A percentile compares a stretch with the other conserved stretches of the same genome.
These are phyloP conservation scores for Alexandromys fortis DNA, from an alignment of 2,113 vertebrate genomes.

Conservation along the genomic window DNA sequence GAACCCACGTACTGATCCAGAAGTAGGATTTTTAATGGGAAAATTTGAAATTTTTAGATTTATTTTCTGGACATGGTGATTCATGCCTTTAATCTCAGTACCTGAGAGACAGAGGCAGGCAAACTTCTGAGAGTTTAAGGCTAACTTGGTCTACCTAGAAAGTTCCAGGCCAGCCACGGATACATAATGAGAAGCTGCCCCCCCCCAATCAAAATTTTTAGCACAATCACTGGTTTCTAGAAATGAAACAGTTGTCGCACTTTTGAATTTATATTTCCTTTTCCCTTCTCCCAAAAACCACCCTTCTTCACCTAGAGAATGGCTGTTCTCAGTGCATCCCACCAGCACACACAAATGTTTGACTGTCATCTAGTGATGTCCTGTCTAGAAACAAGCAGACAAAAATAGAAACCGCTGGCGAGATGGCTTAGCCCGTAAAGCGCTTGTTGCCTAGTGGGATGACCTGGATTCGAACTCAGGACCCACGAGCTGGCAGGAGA, in stretches of 20 bases:
- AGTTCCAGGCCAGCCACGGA: background rate
- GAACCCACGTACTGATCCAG: background rate
- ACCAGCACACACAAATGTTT: background rate
- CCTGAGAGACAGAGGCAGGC: background rate
- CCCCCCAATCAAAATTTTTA: background rate
- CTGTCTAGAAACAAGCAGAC: background rate
- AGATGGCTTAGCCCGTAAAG: background rate
- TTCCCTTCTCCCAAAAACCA: background rate
- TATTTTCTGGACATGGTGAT: background rate
- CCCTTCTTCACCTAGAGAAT: background rate
- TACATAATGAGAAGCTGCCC: background rate
- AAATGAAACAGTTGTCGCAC: slow-evolving; percentile 10
- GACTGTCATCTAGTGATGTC: background rate
- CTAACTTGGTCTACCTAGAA: background rate
- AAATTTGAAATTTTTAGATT: background rate
- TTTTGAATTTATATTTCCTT: slow-evolving; percentile 58
- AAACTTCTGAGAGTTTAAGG: background rate
- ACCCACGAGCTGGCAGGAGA: background rate
- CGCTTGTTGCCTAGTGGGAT: background rate
- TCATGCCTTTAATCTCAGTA: background rate
- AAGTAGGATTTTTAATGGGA: background rate
- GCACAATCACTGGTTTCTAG: slow-evolving; percentile 5
- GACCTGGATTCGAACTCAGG: background rate
- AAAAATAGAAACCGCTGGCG: background rate
- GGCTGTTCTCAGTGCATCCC: background rate